Evolutionary conservation across 2,113 vertebrate species (phyloP).

Genomic region (Zosterops lateralis): DNA sequence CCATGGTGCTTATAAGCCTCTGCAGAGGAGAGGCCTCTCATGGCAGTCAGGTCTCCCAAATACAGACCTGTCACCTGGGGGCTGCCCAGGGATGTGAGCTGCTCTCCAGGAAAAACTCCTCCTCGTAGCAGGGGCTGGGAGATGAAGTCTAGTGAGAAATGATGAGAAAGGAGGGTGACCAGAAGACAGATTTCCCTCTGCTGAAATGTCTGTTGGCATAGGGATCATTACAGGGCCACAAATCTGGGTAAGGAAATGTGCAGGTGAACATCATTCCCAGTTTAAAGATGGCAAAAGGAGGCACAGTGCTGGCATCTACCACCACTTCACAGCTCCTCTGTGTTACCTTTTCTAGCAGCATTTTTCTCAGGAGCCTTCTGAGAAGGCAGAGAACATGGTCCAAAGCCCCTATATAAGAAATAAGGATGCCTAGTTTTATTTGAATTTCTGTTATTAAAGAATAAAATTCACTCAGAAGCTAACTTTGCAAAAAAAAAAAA

Average conservation of each 20-base stretch:
- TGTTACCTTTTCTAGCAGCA: rapidly evolving
- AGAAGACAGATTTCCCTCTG: neutral
- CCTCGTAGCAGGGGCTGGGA: neutral
- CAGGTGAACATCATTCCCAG: neutral
- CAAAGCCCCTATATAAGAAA: too few relatives aligned
- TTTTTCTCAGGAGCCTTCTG: neutral
- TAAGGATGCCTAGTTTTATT: too few relatives aligned
- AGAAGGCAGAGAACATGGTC: too few relatives aligned
- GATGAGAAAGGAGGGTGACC: neutral
- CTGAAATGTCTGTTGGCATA: neutral
- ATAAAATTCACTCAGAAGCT: too few relatives aligned
- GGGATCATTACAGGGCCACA: neutral
- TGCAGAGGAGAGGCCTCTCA: neutral
- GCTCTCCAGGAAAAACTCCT: neutral
- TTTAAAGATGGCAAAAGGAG: neutral
- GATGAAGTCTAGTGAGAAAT: neutral
- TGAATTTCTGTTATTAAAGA: too few relatives aligned
- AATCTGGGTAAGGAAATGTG: neutral
- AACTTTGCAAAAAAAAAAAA: too few relatives aligned
- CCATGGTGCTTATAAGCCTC: rapidly evolving
- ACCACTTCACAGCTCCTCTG: neutral
- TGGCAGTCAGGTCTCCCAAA: neutral
- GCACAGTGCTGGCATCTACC: neutral
- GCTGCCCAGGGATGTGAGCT: neutral
- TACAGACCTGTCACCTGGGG: rapidly evolving